Percentiles rank a stretch among this genome's conserved stretches.
Conservation (phyloP, 2,888 invertebrate species). For the Acanthosepion esculentum region DNA sequence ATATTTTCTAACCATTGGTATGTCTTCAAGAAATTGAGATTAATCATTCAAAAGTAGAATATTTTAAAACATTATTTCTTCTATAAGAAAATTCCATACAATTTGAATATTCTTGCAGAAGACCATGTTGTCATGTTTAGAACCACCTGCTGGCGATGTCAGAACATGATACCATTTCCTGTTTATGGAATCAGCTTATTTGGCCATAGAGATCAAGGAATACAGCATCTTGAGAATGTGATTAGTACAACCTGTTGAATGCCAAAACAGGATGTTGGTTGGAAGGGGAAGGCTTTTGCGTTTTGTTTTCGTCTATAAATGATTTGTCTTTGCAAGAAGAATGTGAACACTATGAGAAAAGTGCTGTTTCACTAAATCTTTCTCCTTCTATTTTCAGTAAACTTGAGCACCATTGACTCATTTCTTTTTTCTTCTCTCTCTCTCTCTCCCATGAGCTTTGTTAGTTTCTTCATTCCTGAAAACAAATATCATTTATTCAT, state of each 20-base stretch:
- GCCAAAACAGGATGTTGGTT: neutral
- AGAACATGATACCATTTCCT: neutral
- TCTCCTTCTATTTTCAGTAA: no score
- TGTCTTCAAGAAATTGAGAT: neutral
- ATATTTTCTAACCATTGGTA: neutral
- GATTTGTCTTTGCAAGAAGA: neutral
- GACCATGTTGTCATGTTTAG: neutral
- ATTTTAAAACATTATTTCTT: neutral
- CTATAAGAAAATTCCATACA: neutral
- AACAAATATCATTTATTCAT: no score
- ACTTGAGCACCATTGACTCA: no score
- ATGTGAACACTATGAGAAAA: neutral
- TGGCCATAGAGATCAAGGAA: neutral
- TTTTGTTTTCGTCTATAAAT: neutral
- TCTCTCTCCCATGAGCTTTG: no score
- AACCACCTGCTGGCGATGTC: neutral
- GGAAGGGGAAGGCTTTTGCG: neutral
- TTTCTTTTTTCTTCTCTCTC: no score
- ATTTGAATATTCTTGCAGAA: neutral
- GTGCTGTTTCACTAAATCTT: no score
- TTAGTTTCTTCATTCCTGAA: no score
- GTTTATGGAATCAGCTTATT: neutral
- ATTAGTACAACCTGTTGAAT: neutral
- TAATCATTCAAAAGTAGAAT: neutral
- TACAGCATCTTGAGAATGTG: neutral